phyloP scores from a whole-genome alignment of 2,888 invertebrate species.

The Amaurobius ferox region DNA sequence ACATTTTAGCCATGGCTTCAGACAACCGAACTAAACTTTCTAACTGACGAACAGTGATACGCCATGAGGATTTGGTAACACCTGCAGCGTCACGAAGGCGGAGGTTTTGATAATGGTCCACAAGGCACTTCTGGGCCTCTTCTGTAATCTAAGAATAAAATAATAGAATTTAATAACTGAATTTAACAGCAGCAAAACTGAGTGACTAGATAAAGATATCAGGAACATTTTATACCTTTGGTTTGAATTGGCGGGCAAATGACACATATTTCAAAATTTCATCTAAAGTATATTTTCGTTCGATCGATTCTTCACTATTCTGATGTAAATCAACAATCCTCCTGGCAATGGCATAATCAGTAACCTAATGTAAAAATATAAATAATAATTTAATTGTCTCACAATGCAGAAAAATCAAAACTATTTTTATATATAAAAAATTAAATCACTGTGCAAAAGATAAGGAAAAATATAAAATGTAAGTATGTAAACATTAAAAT shows the following conservation, averaged over 20 bases:
- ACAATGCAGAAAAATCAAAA: constrained; percentile 5
- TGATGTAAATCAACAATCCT: constrained; percentile 96
- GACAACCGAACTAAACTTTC: constrained; percentile 97
- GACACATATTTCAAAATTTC: constrained; percentile 97
- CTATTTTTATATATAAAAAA: neutral
- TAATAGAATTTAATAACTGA: neutral
- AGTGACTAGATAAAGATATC: neutral
- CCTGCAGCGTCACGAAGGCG: constrained; percentile 85
- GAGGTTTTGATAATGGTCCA: constrained; percentile 91
- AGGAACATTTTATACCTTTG: constrained; percentile 82
- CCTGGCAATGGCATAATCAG: constrained; percentile 97
- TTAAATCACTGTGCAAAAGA: neutral
- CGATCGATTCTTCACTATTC: constrained; percentile 83
- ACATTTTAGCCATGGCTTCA: constrained; percentile 97
- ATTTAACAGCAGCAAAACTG: neutral
- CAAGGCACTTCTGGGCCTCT: constrained; percentile 89
- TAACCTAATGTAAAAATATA: constrained; percentile 81
- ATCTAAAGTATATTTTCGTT: constrained; percentile 86
- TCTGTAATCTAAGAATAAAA: constrained; percentile 78
- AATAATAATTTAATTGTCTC: neutral
- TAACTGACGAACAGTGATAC: constrained; percentile 96
- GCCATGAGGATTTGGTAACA: constrained; percentile 88
- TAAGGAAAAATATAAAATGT: too few species aligned
- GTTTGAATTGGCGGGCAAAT: constrained; percentile 96
- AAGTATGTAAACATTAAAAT: too few species aligned